Evolutionary conservation across 2,113 vertebrate species (phyloP).

Genomic region (Corythornis vintsioides): DNA sequence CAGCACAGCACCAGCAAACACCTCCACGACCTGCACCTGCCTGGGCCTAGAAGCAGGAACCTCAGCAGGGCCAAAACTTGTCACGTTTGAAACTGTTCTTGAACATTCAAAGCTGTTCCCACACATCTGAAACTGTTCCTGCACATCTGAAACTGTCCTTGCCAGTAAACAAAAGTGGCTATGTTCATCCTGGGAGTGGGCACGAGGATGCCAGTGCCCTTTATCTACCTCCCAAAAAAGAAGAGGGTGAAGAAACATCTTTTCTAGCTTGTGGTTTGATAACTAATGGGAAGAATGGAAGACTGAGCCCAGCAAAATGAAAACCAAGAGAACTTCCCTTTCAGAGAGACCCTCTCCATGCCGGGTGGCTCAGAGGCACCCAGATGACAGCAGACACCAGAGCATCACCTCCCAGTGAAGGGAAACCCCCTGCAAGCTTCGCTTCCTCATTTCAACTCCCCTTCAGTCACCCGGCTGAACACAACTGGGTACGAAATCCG

Average conservation of each 20-base stretch:
- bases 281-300: neutral
- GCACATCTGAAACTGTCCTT: neutral
- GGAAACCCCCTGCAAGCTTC: neutral
- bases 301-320: neutral
- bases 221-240: neutral
- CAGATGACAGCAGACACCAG: neutral
- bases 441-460: neutral
- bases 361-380: neutral
- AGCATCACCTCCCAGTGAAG: rapidly evolving
- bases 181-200: rapidly evolving
- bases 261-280: neutral
- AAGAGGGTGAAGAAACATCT: neutral
- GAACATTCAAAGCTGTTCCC: neutral
- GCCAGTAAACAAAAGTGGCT: too few relatives aligned
- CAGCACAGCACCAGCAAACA: neutral
- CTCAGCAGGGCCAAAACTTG: neutral
- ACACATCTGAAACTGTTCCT: neutral
- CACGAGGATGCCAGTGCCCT: neutral
- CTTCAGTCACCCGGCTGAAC: neutral
- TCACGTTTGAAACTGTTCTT: neutral
- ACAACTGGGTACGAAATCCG: neutral
- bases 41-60: neutral
- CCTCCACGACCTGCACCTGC: rapidly evolving
- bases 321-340: neutral
- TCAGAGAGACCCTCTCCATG: neutral